Base-by-base conservation (phyloP, 2,113 vertebrate species). In the Larimichthys crocea region DNA sequence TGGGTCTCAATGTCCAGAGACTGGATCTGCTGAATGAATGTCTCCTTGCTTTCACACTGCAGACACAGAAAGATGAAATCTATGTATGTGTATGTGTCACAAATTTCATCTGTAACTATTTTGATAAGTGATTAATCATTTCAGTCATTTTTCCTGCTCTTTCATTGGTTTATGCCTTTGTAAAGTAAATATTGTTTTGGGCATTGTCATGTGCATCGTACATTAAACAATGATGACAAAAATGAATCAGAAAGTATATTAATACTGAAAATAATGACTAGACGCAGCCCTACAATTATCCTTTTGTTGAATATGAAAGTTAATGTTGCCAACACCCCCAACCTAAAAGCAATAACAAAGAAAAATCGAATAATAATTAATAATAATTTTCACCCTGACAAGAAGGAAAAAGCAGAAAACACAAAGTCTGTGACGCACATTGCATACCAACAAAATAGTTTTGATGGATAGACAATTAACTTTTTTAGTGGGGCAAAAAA, bases 11-110 rank as follows among this genome's bases (percentile, higher is more conserved):
- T 94, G 86, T 96, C 93, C 75, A 98, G 92, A 69, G 94, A 95
- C 88, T 95, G 96, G 79, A 98, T 98, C 78, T 96, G 94, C 80
- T 96, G 94, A 79, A 98, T 97, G 83, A 98, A 96, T 2, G 94
- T 94, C 46, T 97, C 96, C 72, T 97, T 96, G 31, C 82, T 94
- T 80, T 97, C 97, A 57, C 97, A 97, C 97, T 98, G 90, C 61
- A 49, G 17, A 87, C 48, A 87, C 20, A 87, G 19, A 86, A 20
- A 20, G 55, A 78, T 20, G 19, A 76, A 50, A n/a, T 22, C 9
- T 16, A 66, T 40, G 35, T 31, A 5, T 40, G 35, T 40, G 35
- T 8, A 40, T 40, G 35, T 8, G 35, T 40, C 35, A 40, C 35
- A 40, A 40, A 40, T 40, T 8, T 40, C 35, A 40, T 40, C 35